phyloP scores from a whole-genome alignment of 2,113 vertebrate species.

The Catharus bicknelli region DNA sequence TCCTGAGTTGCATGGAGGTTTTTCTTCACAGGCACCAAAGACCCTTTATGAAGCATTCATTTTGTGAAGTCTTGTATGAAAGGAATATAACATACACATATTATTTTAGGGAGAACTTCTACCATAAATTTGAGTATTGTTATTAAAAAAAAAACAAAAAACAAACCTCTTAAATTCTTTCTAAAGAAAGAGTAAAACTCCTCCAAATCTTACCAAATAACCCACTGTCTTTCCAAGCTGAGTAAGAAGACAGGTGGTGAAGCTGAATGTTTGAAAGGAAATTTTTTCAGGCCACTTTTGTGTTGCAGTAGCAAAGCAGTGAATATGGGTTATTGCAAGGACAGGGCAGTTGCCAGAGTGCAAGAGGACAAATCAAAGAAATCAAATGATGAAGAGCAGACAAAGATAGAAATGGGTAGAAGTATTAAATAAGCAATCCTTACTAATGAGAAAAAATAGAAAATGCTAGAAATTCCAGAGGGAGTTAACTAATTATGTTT shows the following conservation, averaged over 20 bases:
- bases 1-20: not conserved
- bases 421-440: not conserved
- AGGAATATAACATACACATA: not conserved
- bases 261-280: not conserved
- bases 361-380: not conserved
- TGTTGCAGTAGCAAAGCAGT: not conserved
- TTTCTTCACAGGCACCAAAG: constrained; percentile 14
- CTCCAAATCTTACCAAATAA: not conserved
- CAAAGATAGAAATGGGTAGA: not conserved
- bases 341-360: not conserved
- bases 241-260: not conserved
- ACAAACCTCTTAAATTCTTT: not conserved
- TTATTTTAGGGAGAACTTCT: not conserved
- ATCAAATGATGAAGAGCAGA: not conserved
- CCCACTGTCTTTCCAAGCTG: not conserved
- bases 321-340: not conserved
- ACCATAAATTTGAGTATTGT: not conserved
- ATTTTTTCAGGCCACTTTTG: not conserved
- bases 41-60: not conserved
- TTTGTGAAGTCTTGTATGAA: not conserved
- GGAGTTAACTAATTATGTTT: not conserved
- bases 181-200: not conserved
- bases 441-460: not conserved
- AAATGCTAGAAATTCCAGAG: not conserved
- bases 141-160: not conserved